Evolutionary conservation across 2,113 vertebrate genomes (phyloP).

Genomic region (Mustelus asterias): DNA sequence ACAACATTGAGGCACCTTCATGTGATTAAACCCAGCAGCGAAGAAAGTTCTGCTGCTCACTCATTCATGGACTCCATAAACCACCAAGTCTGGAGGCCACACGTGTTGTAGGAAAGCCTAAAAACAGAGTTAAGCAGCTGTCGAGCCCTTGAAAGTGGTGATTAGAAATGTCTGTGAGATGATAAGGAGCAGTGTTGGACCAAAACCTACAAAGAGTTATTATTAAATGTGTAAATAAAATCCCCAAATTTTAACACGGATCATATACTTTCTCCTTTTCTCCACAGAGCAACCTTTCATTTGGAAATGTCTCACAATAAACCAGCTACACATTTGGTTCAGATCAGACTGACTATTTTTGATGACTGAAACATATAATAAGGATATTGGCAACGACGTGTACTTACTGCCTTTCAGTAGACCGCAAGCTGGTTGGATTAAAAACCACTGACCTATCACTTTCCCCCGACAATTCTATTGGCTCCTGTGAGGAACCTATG

Average conservation of each 20-base stretch:
- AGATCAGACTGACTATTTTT: conserved; percentile 19
- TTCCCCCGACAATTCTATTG: not conserved
- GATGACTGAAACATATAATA: conserved; percentile 3
- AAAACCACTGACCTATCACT: not conserved
- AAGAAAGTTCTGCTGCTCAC: not conserved
- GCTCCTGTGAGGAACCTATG: no score
- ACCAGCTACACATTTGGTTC: not conserved
- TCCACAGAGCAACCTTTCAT: not conserved
- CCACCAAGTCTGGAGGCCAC: not conserved
- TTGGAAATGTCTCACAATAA: conserved; percentile 1
- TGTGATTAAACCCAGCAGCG: not conserved
- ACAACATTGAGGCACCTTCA: not conserved
- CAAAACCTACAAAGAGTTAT: not conserved
- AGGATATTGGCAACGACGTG: not conserved
- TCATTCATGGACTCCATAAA: not conserved
- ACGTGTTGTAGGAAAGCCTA: not conserved
- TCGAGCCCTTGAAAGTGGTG: not conserved
- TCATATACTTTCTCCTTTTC: not conserved
- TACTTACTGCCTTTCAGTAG: not conserved
- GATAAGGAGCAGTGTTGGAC: not conserved
- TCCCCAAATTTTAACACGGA: not conserved
- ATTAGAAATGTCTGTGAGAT: not conserved
- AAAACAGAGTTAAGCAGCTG: not conserved
- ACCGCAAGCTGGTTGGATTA: not conserved
- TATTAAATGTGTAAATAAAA: not conserved